Base-by-base conservation (phyloP, 2,113 vertebrate genomes). In the Indicator maculatus region DNA sequence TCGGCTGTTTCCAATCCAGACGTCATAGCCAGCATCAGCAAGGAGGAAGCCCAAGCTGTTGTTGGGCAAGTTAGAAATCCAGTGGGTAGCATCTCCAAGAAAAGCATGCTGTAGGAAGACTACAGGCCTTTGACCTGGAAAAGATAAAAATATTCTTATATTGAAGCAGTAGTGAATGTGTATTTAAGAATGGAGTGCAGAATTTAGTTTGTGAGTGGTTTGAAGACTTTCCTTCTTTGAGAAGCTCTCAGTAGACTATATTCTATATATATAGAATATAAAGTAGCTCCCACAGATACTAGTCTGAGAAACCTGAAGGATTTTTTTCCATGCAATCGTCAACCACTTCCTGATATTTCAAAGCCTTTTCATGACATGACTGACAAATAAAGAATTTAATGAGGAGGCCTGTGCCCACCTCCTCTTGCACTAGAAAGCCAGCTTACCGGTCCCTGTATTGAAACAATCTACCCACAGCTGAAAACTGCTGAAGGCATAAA, bases 1-100 rank as follows among this genome's bases (percentile, higher is more conserved):
- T 33, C 99, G 71, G 95, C 98, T 99, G 98, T 99, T 99, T 39
- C 98, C 98, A 16, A 99, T 39, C 99, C 99, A 99, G 66, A 99
- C 99, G 1, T 99, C 99, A 26, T 97, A 99, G 27, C 99, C 99
- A 0, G 98, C 98, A 67, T 99, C 98, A 1, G 99, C 99, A 8
- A 99, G 96, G 20, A 99, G 69, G 84, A 98, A 99, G 21, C 98
- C 99, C 95, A 99, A 83, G 81, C 99, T 99, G 90, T 97, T 98
- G 97, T 98, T 97, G 16, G 98, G 98, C 16, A 97, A 97, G 95
- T 99, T 99, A 86, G 98, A 98, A 92, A 99, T 97, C 99, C 99
- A 99, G 97, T 99, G 99, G 77, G 98, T 99, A 52, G 98, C 98
- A 1, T 99, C 99, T 17, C 99, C 99, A 78, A 99, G 97, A 52